phyloP scores from a whole-genome alignment of 2,797 vertebrate genomes.

The Phataginus tricuspis region DNA sequence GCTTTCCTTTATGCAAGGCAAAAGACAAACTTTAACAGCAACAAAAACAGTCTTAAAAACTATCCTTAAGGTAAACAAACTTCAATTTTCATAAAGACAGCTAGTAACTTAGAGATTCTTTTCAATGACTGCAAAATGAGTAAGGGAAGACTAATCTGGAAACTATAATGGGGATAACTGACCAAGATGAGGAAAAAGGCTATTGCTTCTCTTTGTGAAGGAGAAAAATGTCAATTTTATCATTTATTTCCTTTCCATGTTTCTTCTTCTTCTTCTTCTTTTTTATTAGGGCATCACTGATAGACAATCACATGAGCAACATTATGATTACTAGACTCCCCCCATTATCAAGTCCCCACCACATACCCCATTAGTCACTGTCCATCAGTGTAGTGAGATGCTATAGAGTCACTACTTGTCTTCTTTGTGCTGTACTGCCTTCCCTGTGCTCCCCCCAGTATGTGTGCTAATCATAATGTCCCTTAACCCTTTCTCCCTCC shows the following conservation, averaged over 20 bases:
- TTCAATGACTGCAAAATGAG: background rate
- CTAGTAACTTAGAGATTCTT: background rate
- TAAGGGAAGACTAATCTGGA: background rate
- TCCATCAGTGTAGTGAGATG: too few relatives aligned
- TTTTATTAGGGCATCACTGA: too few relatives aligned
- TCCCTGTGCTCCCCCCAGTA: too few relatives aligned
- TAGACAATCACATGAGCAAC: too few relatives aligned
- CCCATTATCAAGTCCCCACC: too few relatives aligned
- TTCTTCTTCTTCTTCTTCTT: background rate
- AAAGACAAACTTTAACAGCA: background rate
- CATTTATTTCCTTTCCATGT: background rate
- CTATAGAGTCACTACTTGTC: too few relatives aligned
- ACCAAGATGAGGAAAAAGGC: background rate
- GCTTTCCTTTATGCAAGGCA: background rate
- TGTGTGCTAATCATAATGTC: too few relatives aligned
- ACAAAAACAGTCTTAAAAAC: background rate
- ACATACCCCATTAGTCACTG: too few relatives aligned
- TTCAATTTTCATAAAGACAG: background rate
- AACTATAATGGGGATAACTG: background rate
- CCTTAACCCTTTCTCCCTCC: too few relatives aligned
- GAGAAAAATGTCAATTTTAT: background rate
- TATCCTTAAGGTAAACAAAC: constrained; percentile 15
- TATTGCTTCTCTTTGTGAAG: background rate
- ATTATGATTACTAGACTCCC: too few relatives aligned
- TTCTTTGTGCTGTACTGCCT: too few relatives aligned